Evolutionary conservation across 1,140 invertebrate species (phyloP), one percentile per base, ranked within the genome.

Genomic region (Trachelipus rathkii): DNA sequence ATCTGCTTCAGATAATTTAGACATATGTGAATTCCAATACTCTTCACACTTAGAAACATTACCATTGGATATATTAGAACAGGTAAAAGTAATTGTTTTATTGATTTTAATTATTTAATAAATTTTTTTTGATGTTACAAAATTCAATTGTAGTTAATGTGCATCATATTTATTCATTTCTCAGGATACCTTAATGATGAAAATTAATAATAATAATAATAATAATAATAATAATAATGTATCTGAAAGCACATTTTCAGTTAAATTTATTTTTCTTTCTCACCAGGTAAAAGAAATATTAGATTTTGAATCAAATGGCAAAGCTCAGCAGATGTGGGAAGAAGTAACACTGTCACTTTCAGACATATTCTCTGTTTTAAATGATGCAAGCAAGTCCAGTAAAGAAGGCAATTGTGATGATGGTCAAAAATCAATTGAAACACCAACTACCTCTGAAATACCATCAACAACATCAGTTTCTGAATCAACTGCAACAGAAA

Each of bases 31-130:
- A 24, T 68, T 66, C n/a, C 33, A 75, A 60, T 71, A 78, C 11
- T 44, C 43, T 8, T 33, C 77, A 19, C 78, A 79, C 6, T 68
- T 76, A n/a, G 73, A 74, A 46, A 74, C 78, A 21, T 68, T 79
- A 0, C 78, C 78, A 21, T 67, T 75, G 2, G 78, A 79, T 44
- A 75, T 79, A 11, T 45, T 79, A 10, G 74, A 79, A 53, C 78
- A 79, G 78, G 78, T 79, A 73, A 13, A 15, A 10, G 10, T 10
- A 10, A 71, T 10, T 24, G 15, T 10, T 44, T 23, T 11, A 74
- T 2, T n/a, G 23, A 19, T 46, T 33, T 33, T 33, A 33, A 33
- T 33, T 3, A 33, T 73, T 19, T 73, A 21, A 13, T 73, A 8
- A 8, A 3, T 33, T 3, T 33, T 33, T 33, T 33, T 33, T 1